Conservation (phyloP, 2,113 vertebrate genomes). For the Ranitomeya variabilis region DNA sequence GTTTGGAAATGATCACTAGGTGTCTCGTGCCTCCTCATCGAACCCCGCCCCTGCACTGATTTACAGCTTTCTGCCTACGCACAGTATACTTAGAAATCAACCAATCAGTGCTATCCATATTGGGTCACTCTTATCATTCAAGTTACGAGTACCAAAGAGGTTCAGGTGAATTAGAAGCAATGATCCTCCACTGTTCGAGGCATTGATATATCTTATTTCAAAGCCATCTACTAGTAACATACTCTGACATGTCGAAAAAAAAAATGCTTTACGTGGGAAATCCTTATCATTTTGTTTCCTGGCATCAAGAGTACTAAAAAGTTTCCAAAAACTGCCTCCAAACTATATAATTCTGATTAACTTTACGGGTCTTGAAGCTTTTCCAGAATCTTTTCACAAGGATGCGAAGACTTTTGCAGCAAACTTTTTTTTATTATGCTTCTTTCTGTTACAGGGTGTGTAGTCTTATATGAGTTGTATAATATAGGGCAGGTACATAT, state of each 20-base stretch:
- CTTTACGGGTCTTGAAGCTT: too few relatives aligned
- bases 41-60: too few relatives aligned
- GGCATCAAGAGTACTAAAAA: too few relatives aligned
- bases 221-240: not conserved
- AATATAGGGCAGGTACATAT: not conserved
- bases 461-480: not conserved
- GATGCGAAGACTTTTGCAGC: not conserved
- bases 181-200: not conserved
- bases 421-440: not conserved
- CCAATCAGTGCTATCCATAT: too few relatives aligned
- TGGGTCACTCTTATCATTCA: too few relatives aligned
- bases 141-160: not conserved
- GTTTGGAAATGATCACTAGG: too few relatives aligned
- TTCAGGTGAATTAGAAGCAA: not conserved
- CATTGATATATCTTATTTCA: not conserved
- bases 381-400: not conserved
- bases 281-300: too few relatives aligned
- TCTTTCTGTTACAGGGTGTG: not conserved
- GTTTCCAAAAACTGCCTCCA: too few relatives aligned
- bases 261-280: not conserved
- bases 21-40: too few relatives aligned
- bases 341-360: too few relatives aligned
- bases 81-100: too few relatives aligned
- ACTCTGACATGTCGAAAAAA: not conserved
- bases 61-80: too few relatives aligned